Conservation (phyloP, 2,797 vertebrate genomes). For the Xyrichtys novacula region DNA sequence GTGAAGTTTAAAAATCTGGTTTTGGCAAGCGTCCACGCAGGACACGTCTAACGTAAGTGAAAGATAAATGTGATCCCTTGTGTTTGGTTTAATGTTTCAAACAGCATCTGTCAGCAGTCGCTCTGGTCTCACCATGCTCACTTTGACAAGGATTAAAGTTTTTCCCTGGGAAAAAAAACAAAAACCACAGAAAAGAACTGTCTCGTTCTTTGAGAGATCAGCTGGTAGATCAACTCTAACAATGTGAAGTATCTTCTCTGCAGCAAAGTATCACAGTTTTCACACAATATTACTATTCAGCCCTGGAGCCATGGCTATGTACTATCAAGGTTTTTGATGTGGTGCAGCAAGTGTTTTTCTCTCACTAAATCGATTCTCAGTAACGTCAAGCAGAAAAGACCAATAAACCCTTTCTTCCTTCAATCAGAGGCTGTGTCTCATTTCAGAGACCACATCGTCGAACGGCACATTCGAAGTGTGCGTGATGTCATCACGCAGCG, state of each 20-base stretch:
- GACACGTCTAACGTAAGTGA: constrained; percentile 17
- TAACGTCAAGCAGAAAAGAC: background rate
- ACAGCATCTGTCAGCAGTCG: constrained; percentile 24
- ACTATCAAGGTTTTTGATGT: background rate
- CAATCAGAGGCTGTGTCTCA: no score
- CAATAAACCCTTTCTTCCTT: no score
- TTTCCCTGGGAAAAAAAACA: background rate
- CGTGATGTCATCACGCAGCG: no score
- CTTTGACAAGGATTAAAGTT: constrained; percentile 53
- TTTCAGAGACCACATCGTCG: no score
- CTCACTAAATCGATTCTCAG: constrained; percentile 1
- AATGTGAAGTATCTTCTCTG: background rate
- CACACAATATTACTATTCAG: no score
- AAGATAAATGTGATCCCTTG: constrained; percentile 29
- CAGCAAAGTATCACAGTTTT: background rate
- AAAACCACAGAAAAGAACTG: no score
- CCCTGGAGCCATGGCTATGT: background rate
- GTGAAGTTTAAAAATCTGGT: constrained; percentile 9
- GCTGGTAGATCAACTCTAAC: no score
- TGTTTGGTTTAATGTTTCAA: constrained; percentile 35
- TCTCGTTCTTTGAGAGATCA: background rate
- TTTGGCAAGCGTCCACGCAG: constrained; percentile 32
- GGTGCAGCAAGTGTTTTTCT: background rate
- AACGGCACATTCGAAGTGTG: no score
- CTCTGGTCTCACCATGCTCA: constrained; percentile 50